Base-by-base conservation (phyloP, 2,113 vertebrate genomes). In the Pedionomus torquatus region DNA sequence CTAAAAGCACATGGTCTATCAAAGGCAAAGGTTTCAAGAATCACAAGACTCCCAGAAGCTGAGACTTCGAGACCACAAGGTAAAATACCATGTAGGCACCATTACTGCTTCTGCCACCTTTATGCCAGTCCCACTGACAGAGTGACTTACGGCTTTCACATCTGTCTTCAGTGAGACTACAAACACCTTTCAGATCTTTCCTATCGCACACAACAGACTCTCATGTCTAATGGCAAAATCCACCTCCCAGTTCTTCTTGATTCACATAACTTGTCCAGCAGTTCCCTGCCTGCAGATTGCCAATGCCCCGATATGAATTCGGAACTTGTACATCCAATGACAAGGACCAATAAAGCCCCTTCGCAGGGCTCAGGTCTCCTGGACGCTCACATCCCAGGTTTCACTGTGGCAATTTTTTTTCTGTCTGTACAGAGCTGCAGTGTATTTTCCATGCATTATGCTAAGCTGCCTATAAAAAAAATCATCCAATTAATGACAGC, bases 401-500 rank as follows among this genome's bases (percentile, higher is more conserved):
- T 65, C 66, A 44, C n/a, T 4, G 0, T 48, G 66, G 72, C 37
- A 91, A 35, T 78, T 94, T 83, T 31, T 70, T 78, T 94, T 83
- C 28, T 70, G 64, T 16, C 87, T 77, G 61, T 41, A 49, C 15
- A 69, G 60, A 94, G 61, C 76, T 61, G 69, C 76, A 86, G 60
- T 61, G n/a, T 55, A 78, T 90, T 96, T 90, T 93, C 76, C 86
- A 94, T 90, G 93, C 69, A 68, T 93, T 96, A 96, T 78, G 86
- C 72, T 92, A 94, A 95, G 86, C 90, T 93, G 86, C 92, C 92
- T 90, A 25, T 64, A 90, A 92, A 81, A 68, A 68, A 93, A 96
- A 96, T 93, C 96, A 96, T 89, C 88, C 90, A 94, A 90, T 92
- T 95, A 97, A 96, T 80, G 82, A 80, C 79, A 88, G 87, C 89